Base-by-base conservation (phyloP, 37 sponge, comb jelly and placozoan species). In the Ianthella basta region DNA sequence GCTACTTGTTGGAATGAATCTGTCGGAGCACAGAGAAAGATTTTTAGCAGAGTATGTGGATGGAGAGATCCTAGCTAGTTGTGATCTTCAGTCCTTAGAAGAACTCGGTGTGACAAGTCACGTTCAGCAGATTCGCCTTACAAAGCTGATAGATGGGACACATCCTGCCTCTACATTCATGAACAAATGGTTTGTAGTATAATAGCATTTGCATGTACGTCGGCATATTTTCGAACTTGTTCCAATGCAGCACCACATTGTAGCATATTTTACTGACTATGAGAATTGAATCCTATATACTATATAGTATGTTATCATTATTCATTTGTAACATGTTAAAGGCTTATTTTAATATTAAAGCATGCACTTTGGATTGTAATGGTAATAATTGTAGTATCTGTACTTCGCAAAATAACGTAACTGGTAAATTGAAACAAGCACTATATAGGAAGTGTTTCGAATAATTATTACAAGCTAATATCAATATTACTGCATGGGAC, bases 1-100 rank as follows among this genome's bases (percentile, higher is more conserved):
- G n/a, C 78, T 75, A 19, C 78, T 75, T 4, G 53, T 16, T 20
- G 54, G 19, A n/a, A 75, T 75, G 78, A 75, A 75, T 24, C 23
- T 75, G 78, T 24, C 24, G 24, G 4, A 41, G 37, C 39, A 75
- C 53, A 41, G 14, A 41, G 78, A 75, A 19, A 36, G 44, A 21
- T 75, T 75, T 36, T 23, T 15, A 1, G 53, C 20, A 16, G 78
- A 75, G 40, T 53, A 75, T 5, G 40, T 75, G 4, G 53, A 75
- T 41, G 78, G 78, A 23, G 78, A 19, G n/a, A 19, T 75, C 4
- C 32, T 75, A 36, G 37, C 37, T 25, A 13, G 37, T 12, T 44
- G 37, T 3, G 78, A 75, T 75, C 23, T 40, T 36, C 13, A 36
- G 2, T 13, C 40, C 24, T 24, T 75, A 44, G 12, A 36, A 36